These are phyloP conservation scores for Phyllostomus hastatus DNA, from an alignment of 2,113 vertebrate genomes.

Conservation along the genomic window DNA sequence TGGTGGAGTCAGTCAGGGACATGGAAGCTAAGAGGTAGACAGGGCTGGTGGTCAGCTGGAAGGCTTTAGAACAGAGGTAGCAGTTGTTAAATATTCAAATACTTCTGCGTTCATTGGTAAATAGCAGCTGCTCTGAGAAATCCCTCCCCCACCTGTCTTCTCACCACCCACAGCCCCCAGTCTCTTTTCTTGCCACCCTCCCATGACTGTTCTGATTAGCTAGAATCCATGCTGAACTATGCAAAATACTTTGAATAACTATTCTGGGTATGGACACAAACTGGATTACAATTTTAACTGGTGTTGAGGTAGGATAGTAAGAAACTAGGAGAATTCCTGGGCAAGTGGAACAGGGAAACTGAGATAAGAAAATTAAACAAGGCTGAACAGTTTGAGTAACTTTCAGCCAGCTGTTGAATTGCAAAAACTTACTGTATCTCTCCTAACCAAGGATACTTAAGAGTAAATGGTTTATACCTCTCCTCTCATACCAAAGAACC, in stretches of 20 bases:
- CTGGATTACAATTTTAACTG: background rate
- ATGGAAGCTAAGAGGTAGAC: background rate
- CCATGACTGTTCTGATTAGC: background rate
- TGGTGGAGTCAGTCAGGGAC: background rate
- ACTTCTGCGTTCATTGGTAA: background rate
- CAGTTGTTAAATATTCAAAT: background rate
- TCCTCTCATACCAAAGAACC: too few species aligned
- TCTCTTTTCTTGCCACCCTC: background rate
- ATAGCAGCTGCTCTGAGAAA: background rate
- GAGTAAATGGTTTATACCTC: too few species aligned
- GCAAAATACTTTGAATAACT: constrained; percentile 11
- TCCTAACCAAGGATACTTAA: too few species aligned
- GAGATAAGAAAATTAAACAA: too few species aligned
- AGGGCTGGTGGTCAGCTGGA: background rate
- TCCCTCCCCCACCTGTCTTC: background rate
- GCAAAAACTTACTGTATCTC: too few species aligned
- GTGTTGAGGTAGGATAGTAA: too few species aligned
- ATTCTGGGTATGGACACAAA: background rate
- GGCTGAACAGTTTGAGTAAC: too few species aligned
- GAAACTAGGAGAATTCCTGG: too few species aligned
- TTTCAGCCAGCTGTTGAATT: too few species aligned
- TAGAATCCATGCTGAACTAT: background rate
- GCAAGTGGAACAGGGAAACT: too few species aligned
- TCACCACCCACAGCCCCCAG: too few species aligned
- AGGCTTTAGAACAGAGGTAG: background rate